phyloP scores from a whole-genome alignment of 2,113 vertebrate species.

The Tenebrosternarchus preto region DNA sequence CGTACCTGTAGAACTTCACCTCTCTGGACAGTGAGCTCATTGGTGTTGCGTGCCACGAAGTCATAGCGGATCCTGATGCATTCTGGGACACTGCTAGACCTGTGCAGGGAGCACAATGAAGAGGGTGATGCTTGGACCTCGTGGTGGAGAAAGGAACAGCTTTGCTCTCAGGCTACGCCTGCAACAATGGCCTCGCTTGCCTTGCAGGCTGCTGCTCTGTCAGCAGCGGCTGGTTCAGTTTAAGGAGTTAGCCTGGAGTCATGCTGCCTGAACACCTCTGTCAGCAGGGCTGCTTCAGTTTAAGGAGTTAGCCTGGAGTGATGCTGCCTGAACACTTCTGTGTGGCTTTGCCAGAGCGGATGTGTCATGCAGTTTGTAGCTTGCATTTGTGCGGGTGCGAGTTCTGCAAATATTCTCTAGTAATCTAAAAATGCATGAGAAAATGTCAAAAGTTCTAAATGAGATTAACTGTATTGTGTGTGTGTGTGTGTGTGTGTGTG shows the following conservation, averaged over 20 bases:
- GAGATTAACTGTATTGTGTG: not conserved
- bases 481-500: not conserved
- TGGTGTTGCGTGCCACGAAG: constrained; percentile 91
- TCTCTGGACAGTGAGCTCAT: constrained; percentile 89
- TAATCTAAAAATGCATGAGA: too few relatives aligned
- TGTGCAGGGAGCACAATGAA: constrained; percentile 55
- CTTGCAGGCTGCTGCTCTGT: not conserved
- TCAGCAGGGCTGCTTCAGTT: constrained; percentile 15
- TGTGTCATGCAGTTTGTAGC: not conserved
- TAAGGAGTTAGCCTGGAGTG: constrained; percentile 2
- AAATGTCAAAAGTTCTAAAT: too few relatives aligned
- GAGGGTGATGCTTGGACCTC: not conserved
- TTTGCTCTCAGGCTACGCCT: not conserved
- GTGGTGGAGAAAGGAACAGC: not conserved
- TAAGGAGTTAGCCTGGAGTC: constrained; percentile 2
- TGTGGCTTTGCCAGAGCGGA: not conserved
- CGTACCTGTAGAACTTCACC: constrained; percentile 90
- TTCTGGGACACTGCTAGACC: constrained; percentile 78
- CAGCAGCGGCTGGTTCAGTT: constrained; percentile 14
- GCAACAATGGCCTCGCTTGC: not conserved
- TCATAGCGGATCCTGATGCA: constrained; percentile 89
- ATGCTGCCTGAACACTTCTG: not conserved
- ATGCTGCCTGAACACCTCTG: not conserved
- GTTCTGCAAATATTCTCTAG: not conserved
- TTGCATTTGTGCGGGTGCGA: not conserved